Conservation (phyloP, 2,113 vertebrate genomes). For the Pongo abelii region DNA sequence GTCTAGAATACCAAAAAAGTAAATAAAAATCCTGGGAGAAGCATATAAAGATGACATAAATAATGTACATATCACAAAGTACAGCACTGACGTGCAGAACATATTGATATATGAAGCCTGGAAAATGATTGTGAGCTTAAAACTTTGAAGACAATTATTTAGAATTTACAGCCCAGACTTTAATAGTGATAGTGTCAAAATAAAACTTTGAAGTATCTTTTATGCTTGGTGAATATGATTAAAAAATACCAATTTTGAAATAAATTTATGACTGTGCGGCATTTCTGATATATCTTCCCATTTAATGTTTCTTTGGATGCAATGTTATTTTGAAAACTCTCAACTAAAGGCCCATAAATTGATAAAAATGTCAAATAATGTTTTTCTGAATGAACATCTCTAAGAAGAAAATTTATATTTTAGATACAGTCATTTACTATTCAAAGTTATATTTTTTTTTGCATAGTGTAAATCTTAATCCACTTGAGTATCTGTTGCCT, state of each 20-base stretch:
- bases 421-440: neutral
- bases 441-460: slow-evolving; percentile 17
- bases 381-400: neutral
- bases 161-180: slow-evolving; percentile 45
- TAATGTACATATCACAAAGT: neutral
- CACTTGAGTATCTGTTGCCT: neutral
- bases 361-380: slow-evolving; percentile 33
- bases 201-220: slow-evolving; percentile 50
- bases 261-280: slow-evolving; percentile 47
- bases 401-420: slow-evolving; percentile 20
- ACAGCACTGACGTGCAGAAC: neutral
- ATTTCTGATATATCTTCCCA: slow-evolving; percentile 42
- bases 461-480: neutral
- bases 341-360: slow-evolving; percentile 36
- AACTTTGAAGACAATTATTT: slow-evolving; percentile 62
- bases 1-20: neutral
- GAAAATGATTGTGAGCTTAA: slow-evolving; percentile 47
- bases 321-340: slow-evolving; percentile 57
- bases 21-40: neutral
- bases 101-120: neutral
- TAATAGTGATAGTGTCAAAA: slow-evolving; percentile 52
- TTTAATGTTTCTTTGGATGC: slow-evolving; percentile 49
- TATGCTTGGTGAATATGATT: neutral
- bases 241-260: slow-evolving; percentile 56
- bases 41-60: neutral